Evolutionary conservation across 2,113 vertebrate species (phyloP), one percentile per base, ranked within the genome.

Genomic region (Anthoscopus minutus): DNA sequence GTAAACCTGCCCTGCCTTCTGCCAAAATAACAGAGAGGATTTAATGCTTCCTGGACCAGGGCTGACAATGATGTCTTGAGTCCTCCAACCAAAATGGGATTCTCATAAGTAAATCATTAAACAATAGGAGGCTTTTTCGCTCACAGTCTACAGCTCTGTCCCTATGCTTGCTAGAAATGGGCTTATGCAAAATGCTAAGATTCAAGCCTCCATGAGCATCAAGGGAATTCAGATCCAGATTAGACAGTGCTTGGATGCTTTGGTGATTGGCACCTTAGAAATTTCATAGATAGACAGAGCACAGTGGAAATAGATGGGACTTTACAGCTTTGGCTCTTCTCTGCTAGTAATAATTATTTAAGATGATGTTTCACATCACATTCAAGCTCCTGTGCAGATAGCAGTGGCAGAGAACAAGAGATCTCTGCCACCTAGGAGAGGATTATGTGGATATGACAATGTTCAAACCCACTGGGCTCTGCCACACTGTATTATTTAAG

Each of bases 401-500:
- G 82, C 78, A 93, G 88, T 2, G 0, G 79, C 95, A 92, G 74
- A 83, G 91, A 96, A 95, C 85, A 94, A 94, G 92, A 88, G 83
- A 92, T 91, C 83, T 94, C 90, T 95, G 92, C 93, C 94, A 96
- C 96, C 94, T 91, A 88, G 94, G 89, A 95, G 71, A 94, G 80
- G 94, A 95, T 95, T 95, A 89, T 97, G 81, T 93, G 88, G 81
- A 94, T 95, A 86, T 82, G 94, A 94, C 94, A 97, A 94, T 71
- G 88, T 94, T 97, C 94, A 96, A 96, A 93, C 94, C 93, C 95
- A 96, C 83, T 96, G 96, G 95, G 94, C 88, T 93, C 96, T 96
- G 94, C 94, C 96, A 95, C 16, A 21, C 96, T 97, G 81, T 93
- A 97, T 97, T 97, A 97, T 97, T 97, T 96, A 97, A 97, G 93